Evolutionary conservation across 1,140 invertebrate species (phyloP).

Genomic region (Papilio dardanus): DNA sequence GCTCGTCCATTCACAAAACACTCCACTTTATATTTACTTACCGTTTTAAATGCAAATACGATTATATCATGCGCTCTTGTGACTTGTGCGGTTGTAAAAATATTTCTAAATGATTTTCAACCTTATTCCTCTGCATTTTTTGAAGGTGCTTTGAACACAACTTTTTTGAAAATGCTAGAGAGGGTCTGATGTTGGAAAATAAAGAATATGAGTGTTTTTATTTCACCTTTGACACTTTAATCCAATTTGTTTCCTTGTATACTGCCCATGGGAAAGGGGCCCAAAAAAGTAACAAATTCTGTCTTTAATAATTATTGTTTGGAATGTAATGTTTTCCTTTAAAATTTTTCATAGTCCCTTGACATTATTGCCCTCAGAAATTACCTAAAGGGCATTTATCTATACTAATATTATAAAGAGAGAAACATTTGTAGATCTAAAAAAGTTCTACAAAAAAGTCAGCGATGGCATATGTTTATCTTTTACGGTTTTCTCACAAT

Average conservation of each 20-base stretch:
- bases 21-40: conserved; percentile 73
- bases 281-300: conserved; percentile 69
- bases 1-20: conserved; percentile 71
- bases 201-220: conserved; percentile 75
- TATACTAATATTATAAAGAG: no score
- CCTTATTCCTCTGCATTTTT: conserved; percentile 37
- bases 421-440: no score
- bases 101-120: conserved; percentile 33
- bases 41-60: conserved; percentile 78
- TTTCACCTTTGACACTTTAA: conserved; percentile 82
- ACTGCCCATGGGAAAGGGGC: conserved; percentile 69
- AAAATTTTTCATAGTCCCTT: conserved; percentile 39
- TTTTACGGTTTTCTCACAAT: no score
- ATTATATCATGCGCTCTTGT: conserved; percentile 53
- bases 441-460: no score
- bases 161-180: conserved; percentile 29
- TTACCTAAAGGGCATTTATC: conserved; percentile 7
- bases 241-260: conserved; percentile 80
- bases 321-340: conserved; percentile 65
- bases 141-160: conserved; percentile 33
- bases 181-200: conserved; percentile 64
- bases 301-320: conserved; percentile 76
- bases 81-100: conserved; percentile 42
- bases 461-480: no score
- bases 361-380: conserved; percentile 2